These are phyloP conservation scores for Siniperca undulata DNA, from an alignment of 2,797 vertebrate species.

Conservation along the genomic window DNA sequence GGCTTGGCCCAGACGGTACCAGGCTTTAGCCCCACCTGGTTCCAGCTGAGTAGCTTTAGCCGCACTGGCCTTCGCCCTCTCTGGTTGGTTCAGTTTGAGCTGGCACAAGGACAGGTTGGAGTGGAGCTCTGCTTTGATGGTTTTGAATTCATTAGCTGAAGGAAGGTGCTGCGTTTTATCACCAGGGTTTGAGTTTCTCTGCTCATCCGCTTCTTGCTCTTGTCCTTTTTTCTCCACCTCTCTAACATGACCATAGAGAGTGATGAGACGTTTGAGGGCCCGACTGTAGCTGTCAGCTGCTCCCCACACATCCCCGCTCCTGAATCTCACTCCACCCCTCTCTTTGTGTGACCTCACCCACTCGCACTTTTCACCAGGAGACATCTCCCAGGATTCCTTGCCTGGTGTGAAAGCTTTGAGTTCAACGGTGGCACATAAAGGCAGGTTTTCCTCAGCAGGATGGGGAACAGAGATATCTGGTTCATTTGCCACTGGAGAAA, in stretches of 20 bases:
- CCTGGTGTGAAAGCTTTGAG: constrained; percentile 87
- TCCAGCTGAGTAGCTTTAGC: constrained; percentile 87
- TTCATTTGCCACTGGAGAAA: constrained; percentile 62
- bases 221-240: constrained; percentile 47
- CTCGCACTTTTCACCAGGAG: constrained; percentile 85
- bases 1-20: constrained; percentile 91
- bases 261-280: constrained; percentile 88
- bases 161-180: constrained; percentile 48
- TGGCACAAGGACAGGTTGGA: constrained; percentile 93
- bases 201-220: constrained; percentile 26
- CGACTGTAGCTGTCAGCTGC: constrained; percentile 89
- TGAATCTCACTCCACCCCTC: constrained; percentile 87
- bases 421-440: constrained; percentile 77
- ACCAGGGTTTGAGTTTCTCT: constrained; percentile 39
- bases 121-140: constrained; percentile 87
- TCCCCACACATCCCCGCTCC: constrained; percentile 87
- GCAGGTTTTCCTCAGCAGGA: constrained; percentile 33
- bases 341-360: constrained; percentile 86
- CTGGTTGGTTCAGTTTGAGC: constrained; percentile 87
- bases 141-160: constrained; percentile 74
- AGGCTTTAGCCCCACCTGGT: constrained; percentile 87
- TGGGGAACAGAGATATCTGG: constrained; percentile 24
- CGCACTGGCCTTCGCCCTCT: constrained; percentile 85
- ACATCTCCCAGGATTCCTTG: constrained; percentile 90
- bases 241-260: constrained; percentile 71